phyloP scores from a whole-genome alignment of 2,113 vertebrate species.

The Festucalex cinctus region DNA sequence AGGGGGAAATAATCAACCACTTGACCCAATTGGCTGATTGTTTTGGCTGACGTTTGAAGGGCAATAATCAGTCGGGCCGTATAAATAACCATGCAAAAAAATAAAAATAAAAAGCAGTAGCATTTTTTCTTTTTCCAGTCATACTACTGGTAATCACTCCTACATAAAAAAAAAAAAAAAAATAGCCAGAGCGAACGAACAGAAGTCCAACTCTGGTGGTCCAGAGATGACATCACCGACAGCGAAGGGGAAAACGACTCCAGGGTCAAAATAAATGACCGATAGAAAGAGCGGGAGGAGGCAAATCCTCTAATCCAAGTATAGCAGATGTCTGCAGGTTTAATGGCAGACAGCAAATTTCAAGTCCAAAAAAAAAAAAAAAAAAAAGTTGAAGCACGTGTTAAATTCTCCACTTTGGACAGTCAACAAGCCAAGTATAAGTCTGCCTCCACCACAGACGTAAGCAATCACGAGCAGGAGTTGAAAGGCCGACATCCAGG shows the following conservation, averaged over 20 bases:
- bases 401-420: conserved; percentile 1
- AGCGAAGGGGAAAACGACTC: conserved; percentile 48
- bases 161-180: conserved; percentile 23
- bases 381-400: conserved; percentile 7
- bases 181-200: conserved; percentile 51
- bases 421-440: conserved; percentile 6
- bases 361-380: conserved; percentile 24
- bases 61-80: too few relatives aligned
- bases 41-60: too few relatives aligned
- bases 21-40: too few relatives aligned
- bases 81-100: conserved; percentile 24
- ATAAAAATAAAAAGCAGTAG: background rate
- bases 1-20: too few relatives aligned
- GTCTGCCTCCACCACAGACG: conserved; percentile 12
- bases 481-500: conserved; percentile 16
- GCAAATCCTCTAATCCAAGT: conserved; percentile 49
- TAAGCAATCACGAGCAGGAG: conserved; percentile 2
- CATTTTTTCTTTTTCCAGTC: conserved; percentile 22
- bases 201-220: conserved; percentile 57
- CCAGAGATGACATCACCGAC: conserved; percentile 41
- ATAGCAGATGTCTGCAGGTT: conserved; percentile 37
- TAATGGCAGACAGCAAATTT: conserved; percentile 20
- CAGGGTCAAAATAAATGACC: conserved; percentile 45
- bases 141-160: conserved; percentile 27
- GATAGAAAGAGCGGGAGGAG: conserved; percentile 30